Percentiles rank a stretch among this genome's conserved stretches.
Conservation (phyloP, 2,888 invertebrate species). For the Bruchidius siliquastri region DNA sequence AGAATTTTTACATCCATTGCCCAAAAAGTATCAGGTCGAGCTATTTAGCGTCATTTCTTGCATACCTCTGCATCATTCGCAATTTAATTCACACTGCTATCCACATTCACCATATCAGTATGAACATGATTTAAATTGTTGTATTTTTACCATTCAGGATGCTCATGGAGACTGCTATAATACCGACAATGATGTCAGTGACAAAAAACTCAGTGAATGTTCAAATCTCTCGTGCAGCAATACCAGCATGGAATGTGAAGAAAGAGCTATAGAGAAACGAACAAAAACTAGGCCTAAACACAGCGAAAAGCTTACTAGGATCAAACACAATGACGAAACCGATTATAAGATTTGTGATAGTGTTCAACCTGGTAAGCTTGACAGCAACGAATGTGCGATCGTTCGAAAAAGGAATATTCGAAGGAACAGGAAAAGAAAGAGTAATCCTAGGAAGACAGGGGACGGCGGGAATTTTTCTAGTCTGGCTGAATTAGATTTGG, state of each 20-base stretch:
- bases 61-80: too few species aligned
- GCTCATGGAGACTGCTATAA: slow-evolving; percentile 40
- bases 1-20: too few species aligned
- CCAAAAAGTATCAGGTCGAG: too few species aligned
- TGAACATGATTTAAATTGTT: too few species aligned
- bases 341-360: slow-evolving; percentile 39
- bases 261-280: slow-evolving; percentile 15
- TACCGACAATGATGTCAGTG: slow-evolving; percentile 42
- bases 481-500: slow-evolving; percentile 54
- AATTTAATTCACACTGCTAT: too few species aligned
- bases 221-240: slow-evolving; percentile 42
- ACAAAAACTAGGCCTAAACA: slow-evolving; percentile 6
- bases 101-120: too few species aligned
- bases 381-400: slow-evolving; percentile 13
- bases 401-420: slow-evolving; percentile 32
- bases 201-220: slow-evolving; percentile 41
- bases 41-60: too few species aligned
- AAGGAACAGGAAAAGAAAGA: slow-evolving; percentile 32
- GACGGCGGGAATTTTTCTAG: slow-evolving; percentile 45
- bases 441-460: slow-evolving; percentile 25
- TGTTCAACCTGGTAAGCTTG: slow-evolving; percentile 42
- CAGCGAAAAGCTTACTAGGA: slow-evolving; percentile 10
- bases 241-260: slow-evolving; percentile 41
- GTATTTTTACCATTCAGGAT: slow-evolving; percentile 24
- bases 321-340: slow-evolving; percentile 14